phyloP scores from a whole-genome alignment of 2,113 vertebrate species.

The Anguilla japonica region DNA sequence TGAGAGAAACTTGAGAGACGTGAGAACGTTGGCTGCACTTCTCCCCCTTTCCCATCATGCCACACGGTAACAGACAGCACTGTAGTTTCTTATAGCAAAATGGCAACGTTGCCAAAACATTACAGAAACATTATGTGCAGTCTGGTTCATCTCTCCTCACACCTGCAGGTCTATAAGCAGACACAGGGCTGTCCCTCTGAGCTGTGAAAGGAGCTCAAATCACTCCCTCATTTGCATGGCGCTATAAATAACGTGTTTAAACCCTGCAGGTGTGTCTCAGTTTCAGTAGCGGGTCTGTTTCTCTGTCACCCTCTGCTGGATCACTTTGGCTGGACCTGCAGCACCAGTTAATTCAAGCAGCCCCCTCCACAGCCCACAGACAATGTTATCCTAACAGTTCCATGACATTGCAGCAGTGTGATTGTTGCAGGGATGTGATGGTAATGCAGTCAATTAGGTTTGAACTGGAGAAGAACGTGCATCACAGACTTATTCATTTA shows the following conservation, averaged over 20 bases:
- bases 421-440: not conserved
- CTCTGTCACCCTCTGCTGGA: not conserved
- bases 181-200: not conserved
- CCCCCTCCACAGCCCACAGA: not conserved
- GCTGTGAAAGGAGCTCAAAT: not conserved
- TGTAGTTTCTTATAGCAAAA: not conserved
- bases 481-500: too few relatives aligned
- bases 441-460: not conserved
- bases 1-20: too few relatives aligned
- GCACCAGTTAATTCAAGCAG: not conserved
- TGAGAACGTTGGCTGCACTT: too few relatives aligned
- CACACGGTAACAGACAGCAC: too few relatives aligned
- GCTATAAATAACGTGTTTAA: conserved; percentile 2
- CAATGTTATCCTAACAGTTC: not conserved
- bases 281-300: not conserved
- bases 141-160: not conserved
- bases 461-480: not conserved
- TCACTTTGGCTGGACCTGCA: not conserved
- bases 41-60: too few relatives aligned
- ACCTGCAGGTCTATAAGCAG: not conserved
- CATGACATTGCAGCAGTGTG: not conserved
- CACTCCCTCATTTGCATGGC: not conserved
- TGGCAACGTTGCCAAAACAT: not conserved
- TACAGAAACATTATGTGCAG: not conserved
- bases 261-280: not conserved